Evolutionary conservation across 2,888 invertebrate genomes (phyloP).

Genomic region (Ligdia adustata): DNA sequence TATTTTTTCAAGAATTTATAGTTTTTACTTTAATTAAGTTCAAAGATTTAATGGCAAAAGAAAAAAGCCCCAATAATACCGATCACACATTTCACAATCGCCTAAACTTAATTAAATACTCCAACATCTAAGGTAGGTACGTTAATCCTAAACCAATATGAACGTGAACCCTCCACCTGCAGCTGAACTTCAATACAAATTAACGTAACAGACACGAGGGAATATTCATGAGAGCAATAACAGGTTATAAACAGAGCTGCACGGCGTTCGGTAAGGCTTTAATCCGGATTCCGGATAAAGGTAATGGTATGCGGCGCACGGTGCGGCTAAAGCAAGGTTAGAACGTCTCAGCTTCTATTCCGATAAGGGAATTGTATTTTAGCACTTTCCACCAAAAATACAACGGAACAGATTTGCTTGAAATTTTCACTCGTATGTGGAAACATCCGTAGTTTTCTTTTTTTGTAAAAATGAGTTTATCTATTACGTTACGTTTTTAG

Average conservation of each 20-base stretch:
- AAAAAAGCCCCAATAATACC: too few species aligned
- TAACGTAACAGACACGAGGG: conserved; percentile 34
- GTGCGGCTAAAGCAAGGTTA: conserved; percentile 36
- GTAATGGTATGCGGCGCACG: conserved; percentile 52
- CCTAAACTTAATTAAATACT: neutral
- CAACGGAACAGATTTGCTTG: too few species aligned
- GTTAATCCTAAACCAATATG: neutral
- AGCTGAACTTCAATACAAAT: conserved; percentile 26
- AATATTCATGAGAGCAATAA: conserved; percentile 50
- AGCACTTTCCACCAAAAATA: too few species aligned
- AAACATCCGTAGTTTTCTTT: too few species aligned
- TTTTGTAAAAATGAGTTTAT: too few species aligned
- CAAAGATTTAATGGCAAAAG: too few species aligned
- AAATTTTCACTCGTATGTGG: too few species aligned
- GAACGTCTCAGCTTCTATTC: conserved; percentile 29
- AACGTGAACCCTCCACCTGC: conserved; percentile 1
- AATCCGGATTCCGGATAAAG: conserved; percentile 39
- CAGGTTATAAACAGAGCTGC: conserved; percentile 47
- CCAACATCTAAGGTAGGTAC: too few species aligned
- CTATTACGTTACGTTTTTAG: too few species aligned
- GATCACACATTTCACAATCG: too few species aligned
- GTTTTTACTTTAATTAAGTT: too few species aligned
- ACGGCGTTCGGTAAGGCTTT: conserved; percentile 42
- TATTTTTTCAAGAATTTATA: too few species aligned
- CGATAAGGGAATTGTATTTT: conserved; percentile 25